Evolutionary conservation across 2,113 vertebrate species (phyloP).

Genomic region (Gracilinanus agilis): DNA sequence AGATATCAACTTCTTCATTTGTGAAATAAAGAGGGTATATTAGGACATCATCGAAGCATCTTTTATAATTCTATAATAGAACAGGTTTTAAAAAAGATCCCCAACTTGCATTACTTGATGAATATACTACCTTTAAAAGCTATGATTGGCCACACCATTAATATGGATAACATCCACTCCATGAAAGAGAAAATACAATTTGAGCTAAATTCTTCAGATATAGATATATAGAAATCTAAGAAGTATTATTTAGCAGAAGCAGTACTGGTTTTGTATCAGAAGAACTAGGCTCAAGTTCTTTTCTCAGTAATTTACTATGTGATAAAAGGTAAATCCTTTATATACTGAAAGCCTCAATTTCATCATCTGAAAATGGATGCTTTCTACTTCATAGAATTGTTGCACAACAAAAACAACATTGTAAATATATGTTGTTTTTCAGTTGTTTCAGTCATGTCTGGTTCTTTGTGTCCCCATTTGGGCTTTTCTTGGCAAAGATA

Average conservation of each 20-base stretch:
- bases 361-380: not conserved
- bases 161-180: too few species aligned
- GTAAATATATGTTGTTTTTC: not conserved
- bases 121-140: too few species aligned
- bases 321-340: not conserved
- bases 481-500: not conserved
- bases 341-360: not conserved
- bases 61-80: too few species aligned
- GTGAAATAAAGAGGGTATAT: too few species aligned
- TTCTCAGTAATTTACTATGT: not conserved
- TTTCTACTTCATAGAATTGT: not conserved
- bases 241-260: not conserved
- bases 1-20: too few species aligned
- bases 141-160: too few species aligned
- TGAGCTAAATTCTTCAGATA: too few species aligned
- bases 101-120: too few species aligned
- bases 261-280: not conserved
- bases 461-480: not conserved
- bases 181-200: too few species aligned
- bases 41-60: too few species aligned
- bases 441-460: not conserved
- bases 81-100: too few species aligned
- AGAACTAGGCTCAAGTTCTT: not conserved
- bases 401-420: not conserved
- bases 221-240: not conserved